Percentiles rank a stretch among this genome's conserved stretches.
Conservation (phyloP, 2,888 invertebrate genomes). For the Patella pellucida region DNA sequence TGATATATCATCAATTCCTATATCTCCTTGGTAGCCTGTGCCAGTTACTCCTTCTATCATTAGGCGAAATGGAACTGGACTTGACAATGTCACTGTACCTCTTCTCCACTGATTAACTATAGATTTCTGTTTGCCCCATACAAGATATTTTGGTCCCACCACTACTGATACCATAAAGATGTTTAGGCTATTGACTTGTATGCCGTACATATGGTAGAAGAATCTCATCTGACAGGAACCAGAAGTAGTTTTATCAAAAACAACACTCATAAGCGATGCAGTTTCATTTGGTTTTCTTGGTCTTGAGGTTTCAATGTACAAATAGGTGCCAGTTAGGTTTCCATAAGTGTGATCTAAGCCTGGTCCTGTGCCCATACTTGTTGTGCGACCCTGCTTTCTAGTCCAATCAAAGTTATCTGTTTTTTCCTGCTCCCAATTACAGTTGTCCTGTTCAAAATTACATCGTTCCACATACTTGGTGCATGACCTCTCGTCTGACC, state of each 20-base stretch:
- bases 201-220: constrained; percentile 64
- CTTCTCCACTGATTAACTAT: constrained; percentile 55
- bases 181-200: constrained; percentile 54
- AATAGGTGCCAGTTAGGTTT: constrained; percentile 58
- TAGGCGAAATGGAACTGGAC: constrained; percentile 52
- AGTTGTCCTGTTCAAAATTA: constrained; percentile 61
- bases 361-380: constrained; percentile 59
- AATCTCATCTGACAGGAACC: constrained; percentile 56
- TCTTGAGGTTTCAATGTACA: constrained; percentile 58
- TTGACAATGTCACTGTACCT: constrained; percentile 47
- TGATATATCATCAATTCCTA: constrained; percentile 59
- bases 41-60: constrained; percentile 61
- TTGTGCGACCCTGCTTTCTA: constrained; percentile 49
- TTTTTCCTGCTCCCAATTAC: constrained; percentile 60
- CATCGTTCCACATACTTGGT: constrained; percentile 52
- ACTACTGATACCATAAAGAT: constrained; percentile 54
- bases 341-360: constrained; percentile 57
- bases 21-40: constrained; percentile 56
- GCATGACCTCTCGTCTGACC: constrained; percentile 59
- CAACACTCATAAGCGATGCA: constrained; percentile 55
- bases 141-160: constrained; percentile 41
- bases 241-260: constrained; percentile 44
- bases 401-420: constrained; percentile 64
- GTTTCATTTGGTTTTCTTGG: constrained; percentile 47
- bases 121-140: constrained; percentile 48